These are phyloP conservation scores for Calephelis virginiensis DNA, from an alignment of 1,140 invertebrate species.

Conservation along the genomic window DNA sequence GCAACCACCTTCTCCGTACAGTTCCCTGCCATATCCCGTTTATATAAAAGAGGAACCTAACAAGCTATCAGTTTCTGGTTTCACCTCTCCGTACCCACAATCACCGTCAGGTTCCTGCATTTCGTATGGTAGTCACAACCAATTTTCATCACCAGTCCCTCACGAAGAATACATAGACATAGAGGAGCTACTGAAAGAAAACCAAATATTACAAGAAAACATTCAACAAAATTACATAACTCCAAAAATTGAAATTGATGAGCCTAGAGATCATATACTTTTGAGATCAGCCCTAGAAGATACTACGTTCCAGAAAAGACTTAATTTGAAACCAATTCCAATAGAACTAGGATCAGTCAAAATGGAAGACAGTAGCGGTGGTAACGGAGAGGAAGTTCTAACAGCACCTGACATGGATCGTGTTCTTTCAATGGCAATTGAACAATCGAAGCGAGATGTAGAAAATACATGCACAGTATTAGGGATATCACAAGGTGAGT, in stretches of 20 bases:
- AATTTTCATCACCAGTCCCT: conserved; percentile 79
- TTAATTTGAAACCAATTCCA: conserved; percentile 87
- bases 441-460: conserved; percentile 91
- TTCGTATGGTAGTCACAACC: conserved; percentile 68
- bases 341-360: conserved; percentile 74
- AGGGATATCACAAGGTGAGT: conserved; percentile 91
- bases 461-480: conserved; percentile 90
- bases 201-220: conserved; percentile 74
- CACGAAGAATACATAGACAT: conserved; percentile 78
- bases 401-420: conserved; percentile 89
- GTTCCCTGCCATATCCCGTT: conserved; percentile 54
- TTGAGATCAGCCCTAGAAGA: conserved; percentile 89
- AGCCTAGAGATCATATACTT: conserved; percentile 85
- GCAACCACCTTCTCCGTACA: conserved; percentile 72
- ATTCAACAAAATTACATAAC: conserved; percentile 63
- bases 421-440: conserved; percentile 90
- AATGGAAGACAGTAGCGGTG: conserved; percentile 80
- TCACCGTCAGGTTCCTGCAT: conserved; percentile 81
- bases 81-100: conserved; percentile 80
- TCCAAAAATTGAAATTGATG: conserved; percentile 70
- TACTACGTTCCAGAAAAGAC: conserved; percentile 89
- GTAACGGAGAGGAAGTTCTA: conserved; percentile 78
- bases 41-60: conserved; percentile 76
- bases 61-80: conserved; percentile 77
- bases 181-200: conserved; percentile 76